phyloP scores from a whole-genome alignment of 1,140 invertebrate species.

The Mycetomoellerius zeteki region DNA sequence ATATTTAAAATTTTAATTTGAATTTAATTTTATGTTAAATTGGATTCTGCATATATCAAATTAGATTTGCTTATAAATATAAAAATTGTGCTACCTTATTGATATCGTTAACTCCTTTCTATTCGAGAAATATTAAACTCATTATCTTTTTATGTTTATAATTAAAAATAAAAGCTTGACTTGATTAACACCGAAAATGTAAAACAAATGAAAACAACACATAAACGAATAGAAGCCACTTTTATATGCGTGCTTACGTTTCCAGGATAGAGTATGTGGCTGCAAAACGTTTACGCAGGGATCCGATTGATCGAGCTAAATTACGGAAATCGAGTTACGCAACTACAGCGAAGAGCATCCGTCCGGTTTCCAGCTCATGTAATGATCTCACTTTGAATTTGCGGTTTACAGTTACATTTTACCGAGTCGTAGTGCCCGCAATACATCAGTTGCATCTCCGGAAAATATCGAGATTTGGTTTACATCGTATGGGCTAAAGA shows the following conservation, averaged over 20 bases:
- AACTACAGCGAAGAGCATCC: slow-evolving; percentile 38
- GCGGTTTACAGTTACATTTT: slow-evolving; percentile 58
- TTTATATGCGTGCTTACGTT: not conserved
- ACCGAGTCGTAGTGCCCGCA: slow-evolving; percentile 22
- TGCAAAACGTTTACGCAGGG: not conserved
- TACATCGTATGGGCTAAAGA: not conserved
- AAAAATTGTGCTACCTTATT: not conserved
- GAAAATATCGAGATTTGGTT: not conserved
- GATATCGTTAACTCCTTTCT: not conserved
- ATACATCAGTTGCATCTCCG: slow-evolving; percentile 4
- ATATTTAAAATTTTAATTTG: not conserved
- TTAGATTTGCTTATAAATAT: not conserved
- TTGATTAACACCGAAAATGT: not conserved
- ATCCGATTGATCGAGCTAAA: slow-evolving; percentile 31
- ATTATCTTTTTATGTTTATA: not conserved
- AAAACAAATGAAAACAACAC: not conserved
- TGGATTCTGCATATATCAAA: not conserved
- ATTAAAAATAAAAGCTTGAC: not conserved
- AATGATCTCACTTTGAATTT: slow-evolving; percentile 67
- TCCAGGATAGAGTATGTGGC: not conserved
- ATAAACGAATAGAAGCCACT: not conserved
- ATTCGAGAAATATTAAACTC: slow-evolving; percentile 1
- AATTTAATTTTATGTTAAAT: slow-evolving; percentile 19
- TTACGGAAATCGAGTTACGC: slow-evolving; percentile 39
- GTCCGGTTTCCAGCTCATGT: slow-evolving; percentile 34